Evolutionary conservation across 2,797 vertebrate species (phyloP).

Genomic region (Macropodus opercularis): DNA sequence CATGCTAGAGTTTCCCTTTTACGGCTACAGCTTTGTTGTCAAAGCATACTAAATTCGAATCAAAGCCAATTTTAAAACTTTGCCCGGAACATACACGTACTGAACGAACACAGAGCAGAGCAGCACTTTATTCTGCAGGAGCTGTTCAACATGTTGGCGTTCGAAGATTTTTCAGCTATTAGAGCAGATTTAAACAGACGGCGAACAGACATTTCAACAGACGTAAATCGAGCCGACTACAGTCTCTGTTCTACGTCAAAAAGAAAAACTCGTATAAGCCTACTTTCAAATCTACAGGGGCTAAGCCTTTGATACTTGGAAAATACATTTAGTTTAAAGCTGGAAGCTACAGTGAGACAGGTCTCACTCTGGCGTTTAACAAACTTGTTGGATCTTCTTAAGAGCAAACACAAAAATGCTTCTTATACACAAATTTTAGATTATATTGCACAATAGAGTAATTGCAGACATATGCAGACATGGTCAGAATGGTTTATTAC

Average conservation of each 20-base stretch:
- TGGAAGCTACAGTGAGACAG: background rate
- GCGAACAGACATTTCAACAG: slow-evolving; percentile 4
- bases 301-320: background rate
- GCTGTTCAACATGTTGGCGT: background rate
- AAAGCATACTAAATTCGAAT: slow-evolving; percentile 15
- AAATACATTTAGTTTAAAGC: slow-evolving; percentile 1
- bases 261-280: background rate
- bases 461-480: background rate
- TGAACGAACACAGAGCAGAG: background rate
- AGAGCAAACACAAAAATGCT: background rate
- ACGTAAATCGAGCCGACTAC: slow-evolving; percentile 9
- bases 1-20: background rate
- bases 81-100: background rate
- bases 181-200: background rate
- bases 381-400: background rate
- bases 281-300: background rate
- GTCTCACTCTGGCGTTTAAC: background rate
- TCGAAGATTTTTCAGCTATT: background rate
- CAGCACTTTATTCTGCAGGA: slow-evolving; percentile 10
- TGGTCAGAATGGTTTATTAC: slow-evolving; percentile 65
- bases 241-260: background rate
- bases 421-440: background rate
- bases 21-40: background rate
- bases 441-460: background rate
- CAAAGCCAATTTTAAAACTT: too few species aligned